Evolutionary conservation across 2,797 vertebrate species (phyloP), one percentile per base, ranked within the genome.

Genomic region (Clarias fuscus): DNA sequence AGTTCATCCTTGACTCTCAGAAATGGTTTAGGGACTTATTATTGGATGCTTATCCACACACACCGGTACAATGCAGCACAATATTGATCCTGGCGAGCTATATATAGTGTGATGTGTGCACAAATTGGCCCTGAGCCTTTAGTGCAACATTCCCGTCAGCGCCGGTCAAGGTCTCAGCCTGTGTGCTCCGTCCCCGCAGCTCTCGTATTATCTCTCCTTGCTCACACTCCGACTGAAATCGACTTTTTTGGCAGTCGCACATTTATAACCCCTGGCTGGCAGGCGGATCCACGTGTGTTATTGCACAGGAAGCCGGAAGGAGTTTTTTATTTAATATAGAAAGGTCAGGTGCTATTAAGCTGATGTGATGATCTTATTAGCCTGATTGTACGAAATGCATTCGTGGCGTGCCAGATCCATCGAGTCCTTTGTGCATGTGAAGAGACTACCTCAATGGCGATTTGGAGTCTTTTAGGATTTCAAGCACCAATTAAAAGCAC

Each of bases 401-500:
- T 84, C 0, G 3, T 62, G 20, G 14, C 14, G 1, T 59, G 5
- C 5, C 7, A 48, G 20, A 40, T 72, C 59, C 71, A 67, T 58
- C 30, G 58, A 27, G 30, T 40, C 40, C 7, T 56, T 56, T 64
- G 58, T 58, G 37, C 33, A n/a, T n/a, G 58, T 68, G 33, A 53
- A 13, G 33, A 83, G 73, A 14, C 62, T 22, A 20, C 22, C 24
- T 86, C 22, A 67, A 73, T 27, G 30, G 76, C 1, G 53, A 37
- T 73, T 43, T 37, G 13, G 6, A 71, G 72, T 56, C 70, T 75
- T 86, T 73, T 77, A 59, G 64, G 64, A 56, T 27, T 59, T 85
- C 75, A 62, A 81, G 67, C 37, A 59, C 62, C 11, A 56, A 20
- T 48, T 71, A 37, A 67, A 53, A 84, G 73, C 61, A 59, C 62